Evolutionary conservation across 1,140 invertebrate species (phyloP).

Genomic region (Papilio polyxenes): DNA sequence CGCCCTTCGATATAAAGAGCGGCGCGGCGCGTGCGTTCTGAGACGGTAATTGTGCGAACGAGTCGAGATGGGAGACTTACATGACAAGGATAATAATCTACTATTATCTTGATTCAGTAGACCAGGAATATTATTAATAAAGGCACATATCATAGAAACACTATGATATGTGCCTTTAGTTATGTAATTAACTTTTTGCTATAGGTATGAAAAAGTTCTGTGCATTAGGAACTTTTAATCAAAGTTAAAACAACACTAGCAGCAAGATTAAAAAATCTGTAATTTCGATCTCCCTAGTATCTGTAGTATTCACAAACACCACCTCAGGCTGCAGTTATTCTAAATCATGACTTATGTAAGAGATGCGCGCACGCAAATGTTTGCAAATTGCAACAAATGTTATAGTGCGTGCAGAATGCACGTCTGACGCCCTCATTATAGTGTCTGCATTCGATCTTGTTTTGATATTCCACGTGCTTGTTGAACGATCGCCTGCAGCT

Average conservation of each 20-base stretch:
- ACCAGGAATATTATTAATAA: neutral
- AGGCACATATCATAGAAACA: neutral
- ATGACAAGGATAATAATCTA: constrained; percentile 37
- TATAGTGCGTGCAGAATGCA: constrained; percentile 32
- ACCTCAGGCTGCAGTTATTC: constrained; percentile 25
- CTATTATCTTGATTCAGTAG: neutral
- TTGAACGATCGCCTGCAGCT: neutral
- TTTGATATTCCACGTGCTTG: constrained; percentile 10
- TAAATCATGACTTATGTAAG: constrained; percentile 44
- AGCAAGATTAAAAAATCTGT: too few species aligned
- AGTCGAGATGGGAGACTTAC: constrained; percentile 35
- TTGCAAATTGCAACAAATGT: constrained; percentile 44
- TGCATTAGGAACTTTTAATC: neutral
- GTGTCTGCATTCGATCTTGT: neutral
- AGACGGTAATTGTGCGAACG: constrained; percentile 48
- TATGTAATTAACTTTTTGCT: neutral
- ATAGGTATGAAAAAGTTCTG: neutral
- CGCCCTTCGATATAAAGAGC: constrained; percentile 49
- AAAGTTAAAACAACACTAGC: too few species aligned
- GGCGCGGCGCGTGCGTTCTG: constrained; percentile 50
- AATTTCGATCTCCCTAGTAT: too few species aligned
- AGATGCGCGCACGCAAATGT: constrained; percentile 46
- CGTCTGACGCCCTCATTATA: constrained; percentile 20
- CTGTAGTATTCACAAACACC: neutral
- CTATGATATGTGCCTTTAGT: neutral